Evolutionary conservation across 2,797 vertebrate genomes (phyloP).

Genomic region (Morelia viridis): DNA sequence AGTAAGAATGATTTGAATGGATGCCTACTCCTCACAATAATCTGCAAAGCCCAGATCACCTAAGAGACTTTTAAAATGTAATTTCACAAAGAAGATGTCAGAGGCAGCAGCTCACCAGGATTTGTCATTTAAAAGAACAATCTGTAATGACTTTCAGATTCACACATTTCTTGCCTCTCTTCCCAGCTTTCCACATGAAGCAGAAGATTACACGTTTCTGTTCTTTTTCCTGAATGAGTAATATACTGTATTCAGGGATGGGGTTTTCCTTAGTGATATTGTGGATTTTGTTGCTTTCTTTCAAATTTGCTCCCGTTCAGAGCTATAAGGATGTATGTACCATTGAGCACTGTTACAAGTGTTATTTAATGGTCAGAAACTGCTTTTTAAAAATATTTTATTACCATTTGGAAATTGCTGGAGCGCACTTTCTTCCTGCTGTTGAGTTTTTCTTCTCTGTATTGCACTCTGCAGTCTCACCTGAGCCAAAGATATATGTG

Average conservation of each 20-base stretch:
- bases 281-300: background rate
- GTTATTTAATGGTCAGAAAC: background rate
- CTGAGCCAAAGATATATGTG: rapidly evolving
- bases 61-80: background rate
- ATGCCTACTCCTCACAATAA: background rate
- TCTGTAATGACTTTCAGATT: background rate
- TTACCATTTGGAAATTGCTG: background rate
- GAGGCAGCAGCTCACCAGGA: background rate
- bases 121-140: background rate
- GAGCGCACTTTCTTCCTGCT: background rate
- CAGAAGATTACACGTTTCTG: background rate
- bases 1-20: background rate
- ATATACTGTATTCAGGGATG: background rate
- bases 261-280: background rate
- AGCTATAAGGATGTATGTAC: background rate
- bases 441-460: background rate
- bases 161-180: background rate
- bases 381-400: background rate
- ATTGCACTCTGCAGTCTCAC: conserved; percentile 18
- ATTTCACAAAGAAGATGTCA: background rate
- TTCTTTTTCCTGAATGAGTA: background rate
- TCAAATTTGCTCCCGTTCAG: background rate
- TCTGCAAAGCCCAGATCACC: background rate
- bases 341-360: background rate
- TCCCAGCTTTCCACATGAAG: background rate